These are phyloP conservation scores for Rhizoglyphus robini DNA, from an alignment of 1,140 invertebrate genomes.

Conservation along the genomic window DNA sequence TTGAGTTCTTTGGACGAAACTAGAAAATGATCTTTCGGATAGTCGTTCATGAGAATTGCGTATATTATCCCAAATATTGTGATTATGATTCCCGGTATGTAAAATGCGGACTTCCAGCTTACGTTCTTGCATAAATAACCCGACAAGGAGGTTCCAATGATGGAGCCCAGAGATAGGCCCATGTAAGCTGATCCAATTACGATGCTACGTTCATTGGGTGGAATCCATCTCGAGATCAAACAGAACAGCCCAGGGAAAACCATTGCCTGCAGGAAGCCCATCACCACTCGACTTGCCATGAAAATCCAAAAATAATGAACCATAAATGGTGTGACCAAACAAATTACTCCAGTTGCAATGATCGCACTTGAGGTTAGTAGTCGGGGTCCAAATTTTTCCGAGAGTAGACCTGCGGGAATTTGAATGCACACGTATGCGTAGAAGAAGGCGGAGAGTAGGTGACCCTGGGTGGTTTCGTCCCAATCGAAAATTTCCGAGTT, in stretches of 20 bases:
- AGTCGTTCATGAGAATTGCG: conserved; percentile 64
- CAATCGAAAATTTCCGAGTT: conserved; percentile 25
- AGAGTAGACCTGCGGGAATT: conserved; percentile 60
- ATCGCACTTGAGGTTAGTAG: conserved; percentile 39
- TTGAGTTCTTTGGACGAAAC: conserved; percentile 65
- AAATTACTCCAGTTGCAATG: conserved; percentile 13
- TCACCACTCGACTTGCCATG: conserved; percentile 17
- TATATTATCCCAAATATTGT: conserved; percentile 56
- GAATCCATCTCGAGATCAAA: conserved; percentile 31
- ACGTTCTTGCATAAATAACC: conserved; percentile 36
- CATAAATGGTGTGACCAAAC: conserved; percentile 21
- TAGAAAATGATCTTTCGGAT: conserved; percentile 66
- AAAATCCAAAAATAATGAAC: conserved; percentile 15
- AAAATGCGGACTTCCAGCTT: conserved; percentile 77
- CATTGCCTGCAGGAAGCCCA: conserved; percentile 26
- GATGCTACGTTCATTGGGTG: conserved; percentile 17
- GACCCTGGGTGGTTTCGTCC: conserved; percentile 22
- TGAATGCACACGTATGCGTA: conserved; percentile 70
- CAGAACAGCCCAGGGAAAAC: conserved; percentile 32
- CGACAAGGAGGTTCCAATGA: conserved; percentile 28
- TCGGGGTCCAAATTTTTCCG: conserved; percentile 64
- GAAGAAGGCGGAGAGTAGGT: conserved; percentile 68
- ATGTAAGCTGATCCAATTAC: background rate
- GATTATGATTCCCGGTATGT: conserved; percentile 46
- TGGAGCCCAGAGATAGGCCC: conserved; percentile 27